Percentiles rank a stretch among this genome's conserved stretches.
Conservation (phyloP, 2,888 invertebrate genomes). For the Drosophila heteroneura region DNA sequence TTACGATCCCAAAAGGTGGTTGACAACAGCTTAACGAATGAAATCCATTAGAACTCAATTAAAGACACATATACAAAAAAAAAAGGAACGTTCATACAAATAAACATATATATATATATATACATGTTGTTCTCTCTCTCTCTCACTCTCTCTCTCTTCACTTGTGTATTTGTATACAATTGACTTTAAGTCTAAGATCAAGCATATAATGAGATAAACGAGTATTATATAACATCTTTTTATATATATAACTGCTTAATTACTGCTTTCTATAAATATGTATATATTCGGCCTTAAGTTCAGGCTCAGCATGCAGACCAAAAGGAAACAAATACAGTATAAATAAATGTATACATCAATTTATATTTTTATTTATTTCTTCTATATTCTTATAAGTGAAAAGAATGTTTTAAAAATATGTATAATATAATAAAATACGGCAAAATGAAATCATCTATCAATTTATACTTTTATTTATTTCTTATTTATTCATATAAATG, state of each 20-base stretch:
- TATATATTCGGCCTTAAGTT: background rate
- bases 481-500: background rate
- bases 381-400: background rate
- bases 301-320: background rate
- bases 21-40: slow-evolving; percentile 47
- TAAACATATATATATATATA: background rate
- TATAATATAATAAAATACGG: background rate
- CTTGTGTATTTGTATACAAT: background rate
- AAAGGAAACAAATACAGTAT: background rate
- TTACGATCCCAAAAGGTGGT: slow-evolving; percentile 40
- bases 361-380: background rate
- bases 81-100: background rate
- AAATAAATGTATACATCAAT: background rate
- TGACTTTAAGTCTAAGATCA: background rate
- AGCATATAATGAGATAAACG: background rate
- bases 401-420: background rate
- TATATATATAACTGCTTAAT: background rate
- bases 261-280: background rate
- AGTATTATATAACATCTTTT: background rate
- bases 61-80: slow-evolving; percentile 5
- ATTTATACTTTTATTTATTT: background rate
- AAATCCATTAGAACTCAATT: slow-evolving; percentile 62
- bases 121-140: background rate
- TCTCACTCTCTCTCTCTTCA: background rate
- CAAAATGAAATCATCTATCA: background rate